Evolutionary conservation across 2,797 vertebrate genomes (phyloP).

Genomic region (Lemur catta): DNA sequence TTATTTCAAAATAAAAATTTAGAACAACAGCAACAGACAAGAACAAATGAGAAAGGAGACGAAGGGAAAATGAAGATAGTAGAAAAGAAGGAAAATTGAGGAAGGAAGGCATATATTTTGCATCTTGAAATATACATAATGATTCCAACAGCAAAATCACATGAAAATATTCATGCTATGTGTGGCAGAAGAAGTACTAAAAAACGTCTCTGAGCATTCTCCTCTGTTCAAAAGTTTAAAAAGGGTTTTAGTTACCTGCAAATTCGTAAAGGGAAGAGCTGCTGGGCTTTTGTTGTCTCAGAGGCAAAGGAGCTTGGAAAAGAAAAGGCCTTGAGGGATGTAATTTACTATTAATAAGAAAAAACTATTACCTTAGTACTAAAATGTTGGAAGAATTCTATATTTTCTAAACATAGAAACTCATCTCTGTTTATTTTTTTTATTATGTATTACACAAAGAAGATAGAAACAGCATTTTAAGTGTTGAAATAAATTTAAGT

Average conservation of each 20-base stretch:
- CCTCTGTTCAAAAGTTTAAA: background rate
- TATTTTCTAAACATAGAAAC: background rate
- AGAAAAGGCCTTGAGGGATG: background rate
- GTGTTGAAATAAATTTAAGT: background rate
- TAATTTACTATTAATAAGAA: background rate
- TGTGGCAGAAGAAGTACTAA: background rate
- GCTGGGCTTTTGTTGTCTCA: background rate
- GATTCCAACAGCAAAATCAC: background rate
- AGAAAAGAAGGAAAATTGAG: background rate
- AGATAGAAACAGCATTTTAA: background rate
- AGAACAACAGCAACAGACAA: background rate
- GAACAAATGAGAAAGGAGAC: background rate
- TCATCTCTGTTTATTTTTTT: background rate
- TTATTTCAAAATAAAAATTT: background rate
- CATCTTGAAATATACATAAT: background rate
- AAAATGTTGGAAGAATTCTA: background rate
- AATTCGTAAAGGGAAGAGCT: background rate
- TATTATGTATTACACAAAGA: background rate
- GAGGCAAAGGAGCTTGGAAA: background rate
- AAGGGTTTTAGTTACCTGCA: background rate
- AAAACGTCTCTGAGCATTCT: too few species aligned
- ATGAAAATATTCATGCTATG: background rate
- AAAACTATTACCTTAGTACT: background rate
- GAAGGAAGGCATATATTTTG: background rate
- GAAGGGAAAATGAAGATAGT: background rate